These are phyloP conservation scores for Saturnia pavonia DNA, from an alignment of 2,888 invertebrate genomes.

Conservation along the genomic window DNA sequence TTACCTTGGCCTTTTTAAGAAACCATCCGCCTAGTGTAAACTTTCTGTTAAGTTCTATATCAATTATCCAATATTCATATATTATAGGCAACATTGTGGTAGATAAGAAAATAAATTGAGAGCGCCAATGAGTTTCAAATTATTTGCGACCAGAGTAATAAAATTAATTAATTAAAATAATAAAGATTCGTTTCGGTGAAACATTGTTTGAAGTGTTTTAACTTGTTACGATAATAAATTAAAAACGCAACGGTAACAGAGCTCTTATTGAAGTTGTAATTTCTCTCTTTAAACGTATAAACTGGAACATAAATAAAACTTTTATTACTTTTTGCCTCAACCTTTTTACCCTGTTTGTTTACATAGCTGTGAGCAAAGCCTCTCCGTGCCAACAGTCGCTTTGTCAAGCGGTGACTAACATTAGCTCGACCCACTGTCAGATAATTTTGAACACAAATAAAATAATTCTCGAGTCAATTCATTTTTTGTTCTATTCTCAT, in stretches of 20 bases:
- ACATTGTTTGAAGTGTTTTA: constrained; percentile 20
- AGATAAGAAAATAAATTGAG: constrained; percentile 2
- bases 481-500: constrained; percentile 29
- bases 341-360: constrained; percentile 70
- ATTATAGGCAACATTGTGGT: not conserved
- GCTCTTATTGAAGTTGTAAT: constrained; percentile 41
- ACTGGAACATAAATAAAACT: constrained; percentile 53
- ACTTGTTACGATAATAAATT: constrained; percentile 25
- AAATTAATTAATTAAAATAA: constrained; percentile 20
- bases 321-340: constrained; percentile 63
- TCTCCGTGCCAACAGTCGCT: constrained; percentile 78
- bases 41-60: not conserved
- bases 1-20: not conserved
- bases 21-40: not conserved
- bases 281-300: constrained; percentile 30
- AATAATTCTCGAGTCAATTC: constrained; percentile 58
- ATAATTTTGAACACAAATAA: constrained; percentile 74
- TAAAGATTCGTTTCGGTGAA: constrained; percentile 19
- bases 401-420: constrained; percentile 77
- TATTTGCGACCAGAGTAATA: constrained; percentile 30
- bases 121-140: constrained; percentile 40
- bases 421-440: constrained; percentile 73
- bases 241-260: constrained; percentile 30
- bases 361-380: constrained; percentile 71
- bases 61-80: not conserved